Conservation (phyloP, 2,797 vertebrate genomes). For the Crax fasciolata region DNA sequence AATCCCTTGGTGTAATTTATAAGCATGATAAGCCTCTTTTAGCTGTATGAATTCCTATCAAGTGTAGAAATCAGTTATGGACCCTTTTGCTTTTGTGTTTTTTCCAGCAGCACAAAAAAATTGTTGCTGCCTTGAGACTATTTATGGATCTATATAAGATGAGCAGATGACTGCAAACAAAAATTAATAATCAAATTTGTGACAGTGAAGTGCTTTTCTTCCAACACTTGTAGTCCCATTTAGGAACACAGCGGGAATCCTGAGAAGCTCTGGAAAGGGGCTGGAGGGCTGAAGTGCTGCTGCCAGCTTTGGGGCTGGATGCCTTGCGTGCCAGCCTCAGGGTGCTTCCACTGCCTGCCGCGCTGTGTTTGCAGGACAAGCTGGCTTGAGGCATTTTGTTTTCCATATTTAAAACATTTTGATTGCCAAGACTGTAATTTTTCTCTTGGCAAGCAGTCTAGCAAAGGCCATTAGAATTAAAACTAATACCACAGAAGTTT, state of each 20-base stretch:
- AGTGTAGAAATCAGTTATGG: constrained; percentile 12
- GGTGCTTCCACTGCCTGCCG: neutral
- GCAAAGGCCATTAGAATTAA: neutral
- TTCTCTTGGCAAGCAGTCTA: neutral
- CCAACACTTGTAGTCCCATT: fast-evolving
- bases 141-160: neutral
- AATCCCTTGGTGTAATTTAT: neutral
- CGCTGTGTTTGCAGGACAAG: neutral
- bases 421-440: neutral
- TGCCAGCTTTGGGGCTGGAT: neutral
- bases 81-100: neutral
- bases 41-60: neutral
- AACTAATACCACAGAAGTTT: neutral
- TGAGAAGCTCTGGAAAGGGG: neutral
- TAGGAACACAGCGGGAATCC: neutral
- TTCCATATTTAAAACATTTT: constrained; percentile 16
- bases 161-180: constrained; percentile 12
- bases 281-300: neutral
- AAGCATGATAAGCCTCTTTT: neutral
- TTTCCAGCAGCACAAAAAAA: neutral
- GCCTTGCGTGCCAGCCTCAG: neutral
- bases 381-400: constrained; percentile 20
- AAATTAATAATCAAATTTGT: neutral
- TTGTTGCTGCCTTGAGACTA: neutral
- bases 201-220: neutral